A percentile compares a stretch with the other conserved stretches of the same genome.
phyloP scores from a whole-genome alignment of 2,888 invertebrate genomes.

The Argynnis bischoffii region DNA sequence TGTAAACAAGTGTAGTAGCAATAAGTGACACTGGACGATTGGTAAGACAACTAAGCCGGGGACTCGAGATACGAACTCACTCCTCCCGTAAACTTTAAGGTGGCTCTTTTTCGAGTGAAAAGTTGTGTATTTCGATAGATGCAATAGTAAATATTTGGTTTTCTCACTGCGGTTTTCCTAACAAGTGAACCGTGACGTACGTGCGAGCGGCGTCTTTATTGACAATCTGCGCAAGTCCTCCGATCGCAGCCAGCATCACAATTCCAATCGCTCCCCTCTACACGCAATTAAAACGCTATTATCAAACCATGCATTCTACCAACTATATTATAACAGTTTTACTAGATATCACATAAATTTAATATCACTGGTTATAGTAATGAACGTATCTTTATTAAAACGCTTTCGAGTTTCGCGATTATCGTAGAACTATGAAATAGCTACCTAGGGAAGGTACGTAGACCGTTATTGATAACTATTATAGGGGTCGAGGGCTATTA shows the following conservation, averaged over 20 bases:
- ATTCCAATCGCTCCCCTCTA: slow-evolving; percentile 56
- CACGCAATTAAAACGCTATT: slow-evolving; percentile 74
- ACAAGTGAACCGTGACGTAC: slow-evolving; percentile 68
- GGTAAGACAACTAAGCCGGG: slow-evolving; percentile 63
- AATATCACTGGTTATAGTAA: slow-evolving; percentile 38
- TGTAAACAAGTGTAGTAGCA: slow-evolving; percentile 67
- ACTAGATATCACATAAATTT: slow-evolving; percentile 39
- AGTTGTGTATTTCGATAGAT: slow-evolving; percentile 66
- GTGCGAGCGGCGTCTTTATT: slow-evolving; percentile 61
- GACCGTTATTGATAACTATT: slow-evolving; percentile 39
- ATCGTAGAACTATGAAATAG: slow-evolving; percentile 38
- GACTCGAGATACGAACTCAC: slow-evolving; percentile 59
- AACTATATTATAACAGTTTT: slow-evolving; percentile 49
- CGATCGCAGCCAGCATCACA: slow-evolving; percentile 59
- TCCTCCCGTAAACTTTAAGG: slow-evolving; percentile 61
- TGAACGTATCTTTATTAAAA: slow-evolving; percentile 39
- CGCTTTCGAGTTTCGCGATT: slow-evolving; percentile 38
- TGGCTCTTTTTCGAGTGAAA: slow-evolving; percentile 66
- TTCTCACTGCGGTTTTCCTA: slow-evolving; percentile 67
- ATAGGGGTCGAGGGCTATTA: slow-evolving; percentile 34
- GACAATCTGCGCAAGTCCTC: slow-evolving; percentile 55
- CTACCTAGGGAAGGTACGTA: slow-evolving; percentile 30
- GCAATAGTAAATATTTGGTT: slow-evolving; percentile 72
- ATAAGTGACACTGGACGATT: slow-evolving; percentile 61
- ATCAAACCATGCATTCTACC: slow-evolving; percentile 61